phyloP scores from a whole-genome alignment of 2,888 invertebrate species.

The Lepidocyrtoides sp. region DNA sequence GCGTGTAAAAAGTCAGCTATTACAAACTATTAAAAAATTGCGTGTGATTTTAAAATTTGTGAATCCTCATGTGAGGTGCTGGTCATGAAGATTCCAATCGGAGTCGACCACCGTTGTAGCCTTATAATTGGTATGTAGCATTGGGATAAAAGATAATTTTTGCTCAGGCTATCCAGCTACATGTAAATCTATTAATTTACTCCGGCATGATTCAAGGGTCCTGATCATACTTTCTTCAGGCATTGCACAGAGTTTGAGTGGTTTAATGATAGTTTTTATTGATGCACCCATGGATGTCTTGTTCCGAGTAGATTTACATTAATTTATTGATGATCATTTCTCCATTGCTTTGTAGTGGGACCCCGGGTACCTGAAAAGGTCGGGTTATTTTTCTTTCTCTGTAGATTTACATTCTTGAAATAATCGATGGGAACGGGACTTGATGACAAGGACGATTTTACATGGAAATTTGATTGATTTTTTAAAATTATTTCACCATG shows the following conservation, averaged over 20 bases:
- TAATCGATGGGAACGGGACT: not conserved
- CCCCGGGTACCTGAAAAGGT: constrained; percentile 82
- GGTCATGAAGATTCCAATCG: not conserved
- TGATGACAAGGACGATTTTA: not conserved
- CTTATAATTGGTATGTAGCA: not conserved
- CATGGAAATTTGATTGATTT: too few relatives aligned
- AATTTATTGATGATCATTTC: constrained; percentile 24
- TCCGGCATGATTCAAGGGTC: not conserved
- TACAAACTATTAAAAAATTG: too few relatives aligned
- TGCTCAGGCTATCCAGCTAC: too few relatives aligned
- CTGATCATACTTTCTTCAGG: not conserved
- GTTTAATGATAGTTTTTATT: not conserved
- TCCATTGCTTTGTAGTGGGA: constrained; percentile 44
- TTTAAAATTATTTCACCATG: too few relatives aligned
- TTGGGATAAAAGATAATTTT: too few relatives aligned
- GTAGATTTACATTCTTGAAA: not conserved
- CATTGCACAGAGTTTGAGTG: constrained; percentile 24
- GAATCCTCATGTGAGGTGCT: not conserved
- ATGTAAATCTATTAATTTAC: not conserved
- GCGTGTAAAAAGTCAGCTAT: too few relatives aligned
- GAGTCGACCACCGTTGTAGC: not conserved
- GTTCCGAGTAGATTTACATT: not conserved
- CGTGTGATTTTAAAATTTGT: too few relatives aligned
- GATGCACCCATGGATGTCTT: constrained; percentile 46
- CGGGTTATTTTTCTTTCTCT: constrained; percentile 64